Conservation (phyloP, 2,888 invertebrate species). For the Apotomis betuletana region DNA sequence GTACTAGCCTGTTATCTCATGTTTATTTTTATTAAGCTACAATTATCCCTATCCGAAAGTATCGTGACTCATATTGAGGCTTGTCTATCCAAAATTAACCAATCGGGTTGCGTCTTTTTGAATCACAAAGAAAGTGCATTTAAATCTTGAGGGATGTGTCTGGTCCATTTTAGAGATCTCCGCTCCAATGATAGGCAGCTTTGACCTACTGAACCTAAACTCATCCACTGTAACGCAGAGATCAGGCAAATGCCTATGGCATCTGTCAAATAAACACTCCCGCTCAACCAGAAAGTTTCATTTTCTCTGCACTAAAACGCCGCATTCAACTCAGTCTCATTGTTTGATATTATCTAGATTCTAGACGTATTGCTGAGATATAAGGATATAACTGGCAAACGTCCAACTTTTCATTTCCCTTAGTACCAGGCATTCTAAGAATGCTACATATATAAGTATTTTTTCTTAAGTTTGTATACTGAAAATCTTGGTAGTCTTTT, state of each 20-base stretch:
- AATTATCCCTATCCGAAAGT: too few species aligned
- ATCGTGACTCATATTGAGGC: too few species aligned
- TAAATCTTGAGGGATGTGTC: too few species aligned
- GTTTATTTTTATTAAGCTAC: too few species aligned
- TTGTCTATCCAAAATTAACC: too few species aligned
- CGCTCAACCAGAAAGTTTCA: not conserved
- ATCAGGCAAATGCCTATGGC: not conserved
- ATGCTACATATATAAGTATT: slow-evolving; percentile 10
- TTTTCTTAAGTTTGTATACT: not conserved
- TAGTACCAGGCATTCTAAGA: not conserved
- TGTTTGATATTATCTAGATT: not conserved
- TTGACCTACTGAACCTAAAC: not conserved
- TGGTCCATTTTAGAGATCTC: too few species aligned
- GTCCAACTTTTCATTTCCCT: slow-evolving; percentile 12
- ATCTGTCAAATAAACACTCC: not conserved
- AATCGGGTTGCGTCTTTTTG: too few species aligned
- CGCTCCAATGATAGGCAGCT: not conserved
- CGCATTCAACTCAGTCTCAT: slow-evolving; percentile 1
- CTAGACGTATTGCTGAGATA: slow-evolving; percentile 5
- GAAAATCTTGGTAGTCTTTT: not conserved
- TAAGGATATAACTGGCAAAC: slow-evolving; percentile 2
- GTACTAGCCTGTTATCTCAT: too few species aligned
- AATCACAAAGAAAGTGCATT: too few species aligned
- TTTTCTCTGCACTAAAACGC: not conserved
- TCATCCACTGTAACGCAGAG: too few species aligned